Evolutionary conservation across 2,113 vertebrate genomes (phyloP).

Genomic region (Verasper variegatus): DNA sequence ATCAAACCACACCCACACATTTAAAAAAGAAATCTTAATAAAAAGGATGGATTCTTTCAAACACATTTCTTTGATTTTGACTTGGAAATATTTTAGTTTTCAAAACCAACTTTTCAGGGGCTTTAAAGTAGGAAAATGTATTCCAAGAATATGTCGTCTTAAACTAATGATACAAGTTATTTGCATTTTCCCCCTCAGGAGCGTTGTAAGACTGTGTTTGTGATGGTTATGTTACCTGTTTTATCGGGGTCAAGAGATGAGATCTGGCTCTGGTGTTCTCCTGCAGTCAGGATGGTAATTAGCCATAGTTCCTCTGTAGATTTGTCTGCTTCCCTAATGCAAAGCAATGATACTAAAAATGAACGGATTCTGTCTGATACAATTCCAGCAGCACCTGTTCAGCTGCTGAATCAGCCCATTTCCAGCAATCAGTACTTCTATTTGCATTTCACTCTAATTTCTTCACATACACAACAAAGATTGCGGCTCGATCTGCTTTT

Average conservation of each 20-base stretch:
- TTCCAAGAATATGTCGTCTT: background rate
- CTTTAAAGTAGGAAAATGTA: background rate
- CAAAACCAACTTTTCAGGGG: background rate
- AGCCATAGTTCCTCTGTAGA: background rate
- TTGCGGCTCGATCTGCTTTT: slow-evolving; percentile 3
- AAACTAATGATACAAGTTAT: background rate
- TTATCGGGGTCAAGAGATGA: slow-evolving; percentile 6
- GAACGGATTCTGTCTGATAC: slow-evolving; percentile 45
- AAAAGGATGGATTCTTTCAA: background rate
- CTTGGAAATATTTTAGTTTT: background rate
- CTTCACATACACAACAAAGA: slow-evolving; percentile 4
- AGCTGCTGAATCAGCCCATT: slow-evolving; percentile 43
- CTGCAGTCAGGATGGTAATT: slow-evolving; percentile 27
- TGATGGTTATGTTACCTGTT: background rate
- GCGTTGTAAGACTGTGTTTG: background rate
- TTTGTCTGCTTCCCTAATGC: background rate
- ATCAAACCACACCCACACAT: background rate
- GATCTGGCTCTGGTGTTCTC: background rate
- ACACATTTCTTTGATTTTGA: background rate
- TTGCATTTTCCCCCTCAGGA: background rate
- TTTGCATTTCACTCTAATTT: slow-evolving; percentile 27
- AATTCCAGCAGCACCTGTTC: slow-evolving; percentile 45
- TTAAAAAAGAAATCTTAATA: too few species aligned
- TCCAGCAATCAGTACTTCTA: slow-evolving; percentile 22
- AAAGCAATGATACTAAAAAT: slow-evolving; percentile 24